Percentiles rank a stretch among this genome's conserved stretches.
These are phyloP conservation scores for Micromussa lordhowensis DNA, from an alignment of 92 coral and sea anemone genomes.

Conservation along the genomic window DNA sequence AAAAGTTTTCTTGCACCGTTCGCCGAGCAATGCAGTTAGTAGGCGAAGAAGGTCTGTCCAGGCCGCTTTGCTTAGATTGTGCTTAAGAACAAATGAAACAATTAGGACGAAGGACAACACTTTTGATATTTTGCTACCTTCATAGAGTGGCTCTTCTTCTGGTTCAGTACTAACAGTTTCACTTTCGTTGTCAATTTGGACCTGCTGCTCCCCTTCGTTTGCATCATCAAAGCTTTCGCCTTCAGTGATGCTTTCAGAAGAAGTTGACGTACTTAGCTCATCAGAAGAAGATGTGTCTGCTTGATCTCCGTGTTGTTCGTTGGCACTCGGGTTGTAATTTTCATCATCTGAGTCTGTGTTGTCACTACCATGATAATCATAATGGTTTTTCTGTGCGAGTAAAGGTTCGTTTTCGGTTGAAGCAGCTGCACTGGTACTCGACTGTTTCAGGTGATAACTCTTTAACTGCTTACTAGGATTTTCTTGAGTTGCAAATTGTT, in stretches of 20 bases:
- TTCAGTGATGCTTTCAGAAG: neutral
- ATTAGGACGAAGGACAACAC: too few relatives aligned
- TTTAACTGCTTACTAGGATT: slow-evolving; percentile 58
- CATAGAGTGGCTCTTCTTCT: too few relatives aligned
- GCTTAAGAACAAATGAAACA: too few relatives aligned
- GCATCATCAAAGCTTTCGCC: too few relatives aligned
- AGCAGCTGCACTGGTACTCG: neutral
- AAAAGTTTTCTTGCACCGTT: too few relatives aligned
- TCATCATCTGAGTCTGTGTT: slow-evolving; percentile 23
- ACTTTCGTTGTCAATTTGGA: neutral
- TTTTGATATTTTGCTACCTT: too few relatives aligned
- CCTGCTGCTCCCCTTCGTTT: too few relatives aligned
- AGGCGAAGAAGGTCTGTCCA: too few relatives aligned
- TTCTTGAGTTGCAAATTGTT: slow-evolving; percentile 46
- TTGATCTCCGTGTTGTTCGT: neutral
- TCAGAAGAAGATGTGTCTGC: slow-evolving; percentile 25
- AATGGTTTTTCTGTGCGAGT: too few relatives aligned
- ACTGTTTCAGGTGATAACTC: slow-evolving; percentile 19
- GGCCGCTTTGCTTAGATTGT: too few relatives aligned
- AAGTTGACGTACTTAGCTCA: neutral
- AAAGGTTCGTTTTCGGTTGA: neutral
- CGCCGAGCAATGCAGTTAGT: too few relatives aligned
- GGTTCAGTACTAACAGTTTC: neutral
- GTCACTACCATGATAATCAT: slow-evolving; percentile 21
- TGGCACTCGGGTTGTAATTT: too few relatives aligned